These are phyloP conservation scores for Patiria miniata DNA, from an alignment of 35 echinoderm and acorn worm species.

Conservation along the genomic window DNA sequence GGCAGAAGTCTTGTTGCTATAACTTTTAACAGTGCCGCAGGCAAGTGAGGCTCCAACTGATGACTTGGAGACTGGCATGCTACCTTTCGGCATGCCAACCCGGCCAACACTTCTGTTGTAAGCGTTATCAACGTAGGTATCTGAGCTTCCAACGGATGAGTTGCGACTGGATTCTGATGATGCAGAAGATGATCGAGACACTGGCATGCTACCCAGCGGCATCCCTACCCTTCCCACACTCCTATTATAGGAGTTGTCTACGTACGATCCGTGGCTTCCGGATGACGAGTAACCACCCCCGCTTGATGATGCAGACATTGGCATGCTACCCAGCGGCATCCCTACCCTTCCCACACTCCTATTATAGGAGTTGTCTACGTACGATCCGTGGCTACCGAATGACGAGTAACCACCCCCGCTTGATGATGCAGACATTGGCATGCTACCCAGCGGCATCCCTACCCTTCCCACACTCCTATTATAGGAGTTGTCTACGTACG, in stretches of 20 bases:
- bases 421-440: not conserved
- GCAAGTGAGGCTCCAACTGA: not conserved
- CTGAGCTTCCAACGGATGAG: slow-evolving; percentile 15
- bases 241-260: slow-evolving; percentile 37
- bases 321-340: not conserved
- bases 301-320: not conserved
- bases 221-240: slow-evolving; percentile 33
- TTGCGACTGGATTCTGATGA: not conserved
- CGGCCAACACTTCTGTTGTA: slow-evolving; percentile 52
- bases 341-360: not conserved
- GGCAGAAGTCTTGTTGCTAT: not conserved
- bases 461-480: no score
- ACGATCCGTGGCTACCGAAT: not conserved
- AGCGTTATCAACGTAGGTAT: slow-evolving; percentile 51
- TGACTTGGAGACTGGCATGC: not conserved
- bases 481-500: no score
- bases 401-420: not conserved
- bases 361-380: not conserved
- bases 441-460: not conserved
- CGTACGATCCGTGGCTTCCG: not conserved
- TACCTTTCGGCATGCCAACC: slow-evolving; percentile 27
- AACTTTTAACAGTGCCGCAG: no score
- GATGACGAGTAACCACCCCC: not conserved
- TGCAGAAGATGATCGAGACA: slow-evolving; percentile 1
- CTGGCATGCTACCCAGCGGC: slow-evolving; percentile 11